Evolutionary conservation across 2,888 invertebrate genomes (phyloP).

Genomic region (Nomada fucata): DNA sequence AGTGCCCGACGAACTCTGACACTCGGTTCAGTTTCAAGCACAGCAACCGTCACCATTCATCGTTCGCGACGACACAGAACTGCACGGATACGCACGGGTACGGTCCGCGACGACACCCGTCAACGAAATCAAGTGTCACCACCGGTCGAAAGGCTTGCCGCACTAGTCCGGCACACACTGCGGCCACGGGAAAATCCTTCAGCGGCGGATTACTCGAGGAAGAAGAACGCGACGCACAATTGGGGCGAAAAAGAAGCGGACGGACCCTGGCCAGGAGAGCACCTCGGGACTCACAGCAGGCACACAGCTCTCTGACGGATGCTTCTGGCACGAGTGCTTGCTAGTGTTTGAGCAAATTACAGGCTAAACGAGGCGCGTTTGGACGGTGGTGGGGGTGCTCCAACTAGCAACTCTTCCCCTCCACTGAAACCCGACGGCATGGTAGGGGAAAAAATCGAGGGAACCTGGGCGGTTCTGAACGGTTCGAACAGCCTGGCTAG

Average conservation of each 20-base stretch:
- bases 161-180: conserved; percentile 48
- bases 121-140: conserved; percentile 23
- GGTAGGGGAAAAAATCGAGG: conserved; percentile 64
- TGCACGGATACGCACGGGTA: too few relatives aligned
- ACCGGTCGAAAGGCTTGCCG: conserved; percentile 13
- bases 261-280: not conserved
- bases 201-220: too few relatives aligned
- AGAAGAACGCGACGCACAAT: not conserved
- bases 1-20: not conserved
- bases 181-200: not conserved
- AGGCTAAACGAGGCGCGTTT: conserved; percentile 80
- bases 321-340: conserved; percentile 83
- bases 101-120: conserved; percentile 27
- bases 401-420: conserved; percentile 50
- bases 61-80: not conserved
- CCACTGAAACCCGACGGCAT: not conserved
- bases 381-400: conserved; percentile 71
- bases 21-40: conserved; percentile 13
- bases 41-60: conserved; percentile 30
- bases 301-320: conserved; percentile 73
- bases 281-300: conserved; percentile 28
- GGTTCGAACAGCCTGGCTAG: conserved; percentile 42
- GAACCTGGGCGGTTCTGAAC: conserved; percentile 53
- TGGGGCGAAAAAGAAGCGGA: conserved; percentile 11
- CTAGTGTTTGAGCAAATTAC: conserved; percentile 84